Conservation (phyloP, 64 coral and sea anemone species). For the Montipora sp. region DNA sequence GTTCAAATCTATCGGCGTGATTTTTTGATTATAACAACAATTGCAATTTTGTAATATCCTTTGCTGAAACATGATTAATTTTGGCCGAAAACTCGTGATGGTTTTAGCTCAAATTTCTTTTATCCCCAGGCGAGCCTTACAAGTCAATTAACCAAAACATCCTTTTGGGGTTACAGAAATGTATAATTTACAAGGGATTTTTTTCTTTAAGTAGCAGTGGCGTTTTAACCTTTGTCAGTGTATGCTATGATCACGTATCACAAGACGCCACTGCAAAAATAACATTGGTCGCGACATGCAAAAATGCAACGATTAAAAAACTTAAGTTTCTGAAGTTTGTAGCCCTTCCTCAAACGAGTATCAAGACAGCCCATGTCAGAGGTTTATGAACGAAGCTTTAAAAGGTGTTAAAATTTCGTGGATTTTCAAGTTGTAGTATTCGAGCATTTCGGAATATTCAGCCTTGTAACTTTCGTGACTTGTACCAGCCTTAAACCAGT, state of each 20-base stretch:
- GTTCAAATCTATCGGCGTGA: slow-evolving; percentile 60
- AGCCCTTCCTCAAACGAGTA: too few relatives aligned
- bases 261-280: background rate
- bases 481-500: background rate
- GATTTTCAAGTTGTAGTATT: background rate
- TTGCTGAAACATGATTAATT: background rate
- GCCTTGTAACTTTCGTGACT: background rate
- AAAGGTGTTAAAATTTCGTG: background rate
- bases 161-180: too few relatives aligned
- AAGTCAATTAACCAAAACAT: background rate
- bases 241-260: background rate
- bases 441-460: too few relatives aligned
- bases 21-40: slow-evolving; percentile 29
- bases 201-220: background rate
- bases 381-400: too few relatives aligned
- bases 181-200: background rate
- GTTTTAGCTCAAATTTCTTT: background rate
- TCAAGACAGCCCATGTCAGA: too few relatives aligned
- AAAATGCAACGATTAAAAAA: background rate
- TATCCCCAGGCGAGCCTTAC: background rate
- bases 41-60: slow-evolving; percentile 34
- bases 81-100: background rate
- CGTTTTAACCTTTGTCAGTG: background rate
- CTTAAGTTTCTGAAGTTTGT: too few relatives aligned
- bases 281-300: background rate